Evolutionary conservation across 2,113 vertebrate genomes (phyloP).

Genomic region (Carettochelys insculpta): DNA sequence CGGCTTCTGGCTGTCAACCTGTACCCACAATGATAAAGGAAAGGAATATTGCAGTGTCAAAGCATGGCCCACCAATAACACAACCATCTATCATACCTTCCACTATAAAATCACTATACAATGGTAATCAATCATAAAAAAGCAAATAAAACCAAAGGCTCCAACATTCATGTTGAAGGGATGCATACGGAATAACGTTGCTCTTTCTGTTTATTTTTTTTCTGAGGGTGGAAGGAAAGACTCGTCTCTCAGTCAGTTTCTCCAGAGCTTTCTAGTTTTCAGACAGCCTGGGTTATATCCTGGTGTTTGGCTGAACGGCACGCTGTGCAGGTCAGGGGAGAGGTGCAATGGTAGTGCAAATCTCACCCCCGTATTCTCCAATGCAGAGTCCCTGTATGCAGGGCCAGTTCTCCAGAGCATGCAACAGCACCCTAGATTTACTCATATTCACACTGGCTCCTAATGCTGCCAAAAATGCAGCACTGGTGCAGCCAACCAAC

Average conservation of each 20-base stretch:
- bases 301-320: not conserved
- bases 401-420: not conserved
- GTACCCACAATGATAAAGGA: not conserved
- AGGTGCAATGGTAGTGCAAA: not conserved
- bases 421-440: not conserved
- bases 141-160: too few relatives aligned
- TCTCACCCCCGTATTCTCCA: not conserved
- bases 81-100: not conserved
- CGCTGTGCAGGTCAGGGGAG: rapidly evolving
- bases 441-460: rapidly evolving
- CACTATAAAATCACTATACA: too few relatives aligned
- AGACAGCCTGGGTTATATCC: not conserved
- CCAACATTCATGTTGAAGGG: too few relatives aligned
- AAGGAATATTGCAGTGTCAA: not conserved
- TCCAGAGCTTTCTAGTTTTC: too few relatives aligned
- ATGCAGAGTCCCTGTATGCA: not conserved
- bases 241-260: too few relatives aligned
- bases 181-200: too few relatives aligned
- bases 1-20: not conserved
- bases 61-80: not conserved
- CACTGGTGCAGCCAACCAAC: not conserved
- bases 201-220: too few relatives aligned
- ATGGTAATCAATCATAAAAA: too few relatives aligned
- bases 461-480: not conserved
- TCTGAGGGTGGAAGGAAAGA: too few relatives aligned